Conservation (phyloP, 2,797 vertebrate genomes). For the Eulemur mongoz region DNA sequence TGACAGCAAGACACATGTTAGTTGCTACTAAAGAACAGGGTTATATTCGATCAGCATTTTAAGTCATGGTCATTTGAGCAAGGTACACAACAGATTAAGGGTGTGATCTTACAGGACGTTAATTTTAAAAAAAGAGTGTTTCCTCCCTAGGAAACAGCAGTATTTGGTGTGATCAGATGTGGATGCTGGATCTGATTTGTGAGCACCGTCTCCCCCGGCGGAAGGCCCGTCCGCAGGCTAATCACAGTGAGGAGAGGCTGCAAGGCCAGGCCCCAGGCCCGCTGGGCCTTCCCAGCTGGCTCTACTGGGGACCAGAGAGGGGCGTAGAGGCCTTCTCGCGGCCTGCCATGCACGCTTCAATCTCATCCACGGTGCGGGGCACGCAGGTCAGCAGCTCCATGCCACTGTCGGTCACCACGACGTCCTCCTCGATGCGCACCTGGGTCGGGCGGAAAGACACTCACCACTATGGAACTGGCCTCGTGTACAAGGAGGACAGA, state of each 20-base stretch:
- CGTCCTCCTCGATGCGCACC: slow-evolving; percentile 97
- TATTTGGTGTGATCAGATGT: background rate
- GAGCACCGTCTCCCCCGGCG: background rate
- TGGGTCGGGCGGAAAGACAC: slow-evolving; percentile 63
- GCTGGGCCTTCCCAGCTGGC: background rate
- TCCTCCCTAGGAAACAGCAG: background rate
- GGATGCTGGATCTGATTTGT: background rate
- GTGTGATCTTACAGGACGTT: background rate
- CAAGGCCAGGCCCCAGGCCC: background rate
- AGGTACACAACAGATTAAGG: background rate
- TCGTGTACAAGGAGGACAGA: background rate
- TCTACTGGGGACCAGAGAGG: slow-evolving; percentile 79
- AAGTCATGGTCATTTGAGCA: background rate
- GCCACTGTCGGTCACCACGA: slow-evolving; percentile 90
- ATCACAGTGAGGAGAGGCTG: fast-evolving
- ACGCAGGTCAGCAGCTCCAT: slow-evolving; percentile 96
- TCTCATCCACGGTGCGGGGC: slow-evolving; percentile 94
- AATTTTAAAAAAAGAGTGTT: background rate
- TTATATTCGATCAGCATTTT: background rate
- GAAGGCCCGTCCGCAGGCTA: background rate
- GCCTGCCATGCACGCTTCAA: slow-evolving; percentile 94
- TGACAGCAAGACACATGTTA: background rate
- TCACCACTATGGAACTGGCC: background rate
- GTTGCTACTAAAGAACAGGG: background rate
- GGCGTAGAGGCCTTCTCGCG: slow-evolving; percentile 87